Evolutionary conservation across 2,113 vertebrate species (phyloP), one percentile per base, ranked within the genome.

Genomic region (Corythornis madagascariensis): DNA sequence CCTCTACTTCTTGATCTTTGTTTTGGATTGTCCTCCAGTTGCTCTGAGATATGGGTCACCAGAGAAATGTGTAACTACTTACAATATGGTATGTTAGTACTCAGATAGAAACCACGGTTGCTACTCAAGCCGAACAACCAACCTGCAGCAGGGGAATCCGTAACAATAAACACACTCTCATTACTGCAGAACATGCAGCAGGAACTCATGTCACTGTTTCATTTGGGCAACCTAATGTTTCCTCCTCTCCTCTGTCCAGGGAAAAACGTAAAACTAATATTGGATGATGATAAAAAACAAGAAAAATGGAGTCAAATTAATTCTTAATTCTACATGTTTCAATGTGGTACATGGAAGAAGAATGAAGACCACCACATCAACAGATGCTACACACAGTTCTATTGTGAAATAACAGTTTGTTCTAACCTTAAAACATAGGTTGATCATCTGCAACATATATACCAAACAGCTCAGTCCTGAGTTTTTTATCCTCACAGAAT

Each of bases 121-220:
- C 80, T 85, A 33, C 63, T 82, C 71, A 66, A 75, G 65, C 52
- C 4, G 2, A 91, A 86, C 81, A 73, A 94, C 81, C 80, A 75
- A 74, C 66, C 29, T 70, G 80, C 84, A 93, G 88, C 88, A 73
- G 40, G 88, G 65, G 88, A 94, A 77, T 88, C 70, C 47, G 31
- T 56, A 90, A 65, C 48, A 80, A 90, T 65, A 82, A 82, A 69
- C 75, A 73, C 6, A 11, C 75, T 85, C 50, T 90, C 80, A 88
- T 85, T 81, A 82, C 90, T 43, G 47, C 19, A 47, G 28, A 94
- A 85, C 45, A 90, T 35, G 60, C 70, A 56, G 70, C 3, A 90
- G 71, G 74, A 84, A 85, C 63, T 90, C 38, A 38, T 38, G 38
- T 38, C 38, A 38, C 38, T n/a, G 43, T 25, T 90, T 72, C 79